Percentiles rank a stretch among this genome's conserved stretches.
phyloP scores from a whole-genome alignment of 2,888 invertebrate genomes.

The Orthosia gracilis region DNA sequence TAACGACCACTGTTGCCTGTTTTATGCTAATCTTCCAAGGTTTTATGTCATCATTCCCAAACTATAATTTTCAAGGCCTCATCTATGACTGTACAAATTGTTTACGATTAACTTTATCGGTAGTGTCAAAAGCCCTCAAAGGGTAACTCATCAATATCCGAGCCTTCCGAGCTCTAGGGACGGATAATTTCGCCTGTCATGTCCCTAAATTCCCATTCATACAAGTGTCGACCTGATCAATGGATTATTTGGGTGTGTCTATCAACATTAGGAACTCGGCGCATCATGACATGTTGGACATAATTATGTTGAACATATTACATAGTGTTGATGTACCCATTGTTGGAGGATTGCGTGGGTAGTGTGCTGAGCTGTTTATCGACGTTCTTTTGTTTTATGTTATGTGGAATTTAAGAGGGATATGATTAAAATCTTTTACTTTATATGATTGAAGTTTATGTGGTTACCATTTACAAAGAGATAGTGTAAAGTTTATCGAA shows the following conservation, averaged over 20 bases:
- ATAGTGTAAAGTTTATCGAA: no score
- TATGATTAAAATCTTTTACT: slow-evolving; percentile 12
- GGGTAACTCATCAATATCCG: not conserved
- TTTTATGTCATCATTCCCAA: not conserved
- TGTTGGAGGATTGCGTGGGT: slow-evolving; percentile 52
- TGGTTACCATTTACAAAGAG: not conserved
- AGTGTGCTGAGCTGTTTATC: slow-evolving; percentile 32
- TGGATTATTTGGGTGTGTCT: slow-evolving; percentile 41
- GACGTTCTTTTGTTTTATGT: slow-evolving; percentile 29
- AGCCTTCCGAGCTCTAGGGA: not conserved
- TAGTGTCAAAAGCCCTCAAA: not conserved
- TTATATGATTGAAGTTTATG: not conserved
- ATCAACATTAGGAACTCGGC: slow-evolving; percentile 19
- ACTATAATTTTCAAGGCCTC: not conserved
- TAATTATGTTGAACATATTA: slow-evolving; percentile 35
- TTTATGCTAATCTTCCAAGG: no score
- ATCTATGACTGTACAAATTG: not conserved
- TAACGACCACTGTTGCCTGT: no score
- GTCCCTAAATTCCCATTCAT: slow-evolving; percentile 13
- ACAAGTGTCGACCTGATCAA: slow-evolving; percentile 21
- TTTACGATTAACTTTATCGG: not conserved
- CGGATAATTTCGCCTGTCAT: not conserved
- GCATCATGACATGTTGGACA: slow-evolving; percentile 39
- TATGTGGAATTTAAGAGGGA: slow-evolving; percentile 6
- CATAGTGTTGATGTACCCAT: slow-evolving; percentile 46